Evolutionary conservation across 1,140 invertebrate species (phyloP), one percentile per base, ranked within the genome.

Genomic region (Ceratina calcarata): DNA sequence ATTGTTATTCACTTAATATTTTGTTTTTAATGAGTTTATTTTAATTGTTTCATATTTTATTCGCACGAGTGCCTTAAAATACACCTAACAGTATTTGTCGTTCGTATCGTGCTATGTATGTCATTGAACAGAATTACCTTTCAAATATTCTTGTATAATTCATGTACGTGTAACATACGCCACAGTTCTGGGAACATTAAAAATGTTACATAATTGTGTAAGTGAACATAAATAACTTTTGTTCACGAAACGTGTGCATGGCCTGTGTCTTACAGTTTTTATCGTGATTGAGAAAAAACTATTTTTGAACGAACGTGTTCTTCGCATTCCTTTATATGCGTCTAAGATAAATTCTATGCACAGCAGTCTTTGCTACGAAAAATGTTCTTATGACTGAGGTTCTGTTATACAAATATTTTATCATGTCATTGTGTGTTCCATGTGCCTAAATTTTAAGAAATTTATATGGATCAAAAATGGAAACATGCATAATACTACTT

Each of bases 41-140:
- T 73, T 53, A 78, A 81, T 77, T 72, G 72, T 85, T 84, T 81
- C 87, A 89, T 82, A 83, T 88, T 87, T 86, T 87, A 88, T 86
- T 88, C 78, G 89, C 89, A 90, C 89, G 89, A 89, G 89, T 90
- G 89, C 89, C 89, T 90, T 90, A 90, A 88, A 67, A 86, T 89
- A 88, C 84, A 88, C 84, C 86, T 80, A 88, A 88, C 88, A 90
- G 89, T 90, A 90, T 90, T 90, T 83, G 83, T 88, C 81, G 70
- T 87, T 88, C 81, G 70, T 87, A 83, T 86, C 78, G 74, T 84
- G 82, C 84, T 86, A 82, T 68, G 82, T 72, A 80, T 73, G 65
- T 83, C 57, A 82, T 83, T 79, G 78, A 84, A 69, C 58, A 71
- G 45, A 81, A 70, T 86, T 72, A 78, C 75, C 58, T 74, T 82